Conservation (phyloP, 2,113 vertebrate genomes). For the Pyrgilauda ruficollis region DNA sequence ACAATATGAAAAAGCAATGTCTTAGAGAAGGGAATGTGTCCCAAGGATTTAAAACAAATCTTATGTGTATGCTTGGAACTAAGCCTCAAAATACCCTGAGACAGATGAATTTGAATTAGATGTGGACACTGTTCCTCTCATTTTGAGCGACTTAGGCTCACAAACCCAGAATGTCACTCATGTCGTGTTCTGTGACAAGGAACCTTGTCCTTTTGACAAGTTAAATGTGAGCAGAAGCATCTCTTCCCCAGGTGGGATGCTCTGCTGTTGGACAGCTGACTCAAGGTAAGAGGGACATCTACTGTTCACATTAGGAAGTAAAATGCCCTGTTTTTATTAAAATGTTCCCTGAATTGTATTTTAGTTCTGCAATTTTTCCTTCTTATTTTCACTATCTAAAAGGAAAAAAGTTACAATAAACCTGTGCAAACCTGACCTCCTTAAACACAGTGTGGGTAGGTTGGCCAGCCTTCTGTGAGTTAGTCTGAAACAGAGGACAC, state of each 20-base stretch:
- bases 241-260: background rate
- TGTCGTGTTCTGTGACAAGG: background rate
- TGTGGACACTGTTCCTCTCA: background rate
- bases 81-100: background rate
- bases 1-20: background rate
- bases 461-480: background rate
- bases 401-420: background rate
- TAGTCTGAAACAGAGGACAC: background rate
- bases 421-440: background rate
- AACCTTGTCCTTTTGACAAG: background rate
- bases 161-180: background rate
- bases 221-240: background rate
- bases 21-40: background rate
- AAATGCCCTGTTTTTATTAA: background rate
- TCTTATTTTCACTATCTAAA: background rate
- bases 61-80: background rate
- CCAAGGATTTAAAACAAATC: background rate
- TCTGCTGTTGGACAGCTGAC: background rate
- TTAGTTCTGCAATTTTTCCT: background rate
- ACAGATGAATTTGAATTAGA: background rate
- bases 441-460: background rate
- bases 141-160: background rate
- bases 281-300: conserved; percentile 3
- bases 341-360: background rate
- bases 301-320: background rate